These are phyloP conservation scores for Bombus pyrosoma DNA, from an alignment of 1,140 invertebrate species.

Conservation along the genomic window DNA sequence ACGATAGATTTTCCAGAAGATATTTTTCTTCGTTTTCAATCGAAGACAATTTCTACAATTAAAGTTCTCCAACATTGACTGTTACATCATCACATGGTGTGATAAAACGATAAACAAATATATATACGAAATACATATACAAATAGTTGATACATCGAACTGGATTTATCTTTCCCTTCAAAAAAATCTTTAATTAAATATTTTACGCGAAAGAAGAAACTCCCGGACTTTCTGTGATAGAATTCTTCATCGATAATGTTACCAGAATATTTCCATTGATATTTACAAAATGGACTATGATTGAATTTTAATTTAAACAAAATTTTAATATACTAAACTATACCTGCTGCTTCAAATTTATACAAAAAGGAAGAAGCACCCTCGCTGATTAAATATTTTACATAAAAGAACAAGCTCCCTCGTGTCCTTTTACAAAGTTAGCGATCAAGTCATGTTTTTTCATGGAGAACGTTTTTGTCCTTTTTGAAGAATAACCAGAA, in stretches of 20 bases:
- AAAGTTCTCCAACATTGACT: neutral
- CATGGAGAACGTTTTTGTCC: neutral
- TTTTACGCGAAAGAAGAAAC: neutral
- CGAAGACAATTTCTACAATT: neutral
- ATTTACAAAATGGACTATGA: neutral
- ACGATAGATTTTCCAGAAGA: neutral
- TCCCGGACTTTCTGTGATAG: too few relatives aligned
- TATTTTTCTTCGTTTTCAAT: neutral
- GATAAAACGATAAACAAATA: too few relatives aligned
- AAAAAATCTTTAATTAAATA: neutral
- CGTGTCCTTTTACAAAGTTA: neutral
- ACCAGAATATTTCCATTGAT: neutral
- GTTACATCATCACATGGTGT: too few relatives aligned
- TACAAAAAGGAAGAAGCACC: neutral
- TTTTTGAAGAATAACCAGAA: constrained; percentile 21
- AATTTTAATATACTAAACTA: too few relatives aligned
- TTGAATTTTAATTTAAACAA: too few relatives aligned
- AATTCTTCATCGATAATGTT: neutral
- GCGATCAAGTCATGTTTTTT: constrained; percentile 2
- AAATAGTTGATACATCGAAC: neutral
- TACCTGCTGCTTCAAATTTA: neutral
- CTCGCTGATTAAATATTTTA: neutral
- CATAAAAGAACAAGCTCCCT: neutral
- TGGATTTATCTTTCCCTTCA: neutral
- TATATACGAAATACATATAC: too few relatives aligned